Evolutionary conservation across 2,113 vertebrate species (phyloP).

Genomic region (Phaethon lepturus): DNA sequence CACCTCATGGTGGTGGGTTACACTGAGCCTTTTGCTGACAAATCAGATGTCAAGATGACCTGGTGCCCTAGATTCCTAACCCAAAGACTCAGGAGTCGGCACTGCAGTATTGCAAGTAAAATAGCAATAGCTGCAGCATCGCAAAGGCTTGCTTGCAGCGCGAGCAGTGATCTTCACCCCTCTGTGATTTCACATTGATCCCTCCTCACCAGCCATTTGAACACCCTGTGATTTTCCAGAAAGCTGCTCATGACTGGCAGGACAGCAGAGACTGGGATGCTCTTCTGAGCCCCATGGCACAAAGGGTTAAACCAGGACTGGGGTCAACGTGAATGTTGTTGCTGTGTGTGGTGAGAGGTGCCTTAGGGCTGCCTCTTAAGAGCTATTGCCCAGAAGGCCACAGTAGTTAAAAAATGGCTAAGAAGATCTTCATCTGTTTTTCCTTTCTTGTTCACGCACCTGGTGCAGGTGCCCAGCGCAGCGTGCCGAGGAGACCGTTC

Average conservation of each 20-base stretch:
- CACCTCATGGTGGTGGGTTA: background rate
- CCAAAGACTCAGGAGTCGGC: background rate
- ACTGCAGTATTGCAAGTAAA: background rate
- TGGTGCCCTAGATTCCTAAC: background rate
- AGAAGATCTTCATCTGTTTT: background rate
- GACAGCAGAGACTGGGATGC: background rate
- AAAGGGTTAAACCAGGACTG: background rate
- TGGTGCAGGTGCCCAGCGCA: background rate
- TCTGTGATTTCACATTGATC: background rate
- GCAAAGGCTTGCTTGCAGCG: background rate
- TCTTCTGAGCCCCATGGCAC: background rate
- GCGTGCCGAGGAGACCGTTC: accelerated
- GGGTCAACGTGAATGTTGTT: accelerated
- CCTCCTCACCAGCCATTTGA: background rate
- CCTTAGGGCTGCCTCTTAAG: background rate
- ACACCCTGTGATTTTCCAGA: background rate
- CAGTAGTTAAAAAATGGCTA: background rate
- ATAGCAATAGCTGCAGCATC: background rate
- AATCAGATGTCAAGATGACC: background rate
- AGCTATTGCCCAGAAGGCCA: background rate
- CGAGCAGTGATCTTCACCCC: background rate
- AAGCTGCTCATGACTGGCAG: background rate
- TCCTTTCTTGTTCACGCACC: background rate
- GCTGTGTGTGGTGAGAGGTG: background rate
- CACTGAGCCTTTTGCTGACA: background rate